Conservation (phyloP, 2,888 invertebrate genomes). For the Malacosoma neustria region DNA sequence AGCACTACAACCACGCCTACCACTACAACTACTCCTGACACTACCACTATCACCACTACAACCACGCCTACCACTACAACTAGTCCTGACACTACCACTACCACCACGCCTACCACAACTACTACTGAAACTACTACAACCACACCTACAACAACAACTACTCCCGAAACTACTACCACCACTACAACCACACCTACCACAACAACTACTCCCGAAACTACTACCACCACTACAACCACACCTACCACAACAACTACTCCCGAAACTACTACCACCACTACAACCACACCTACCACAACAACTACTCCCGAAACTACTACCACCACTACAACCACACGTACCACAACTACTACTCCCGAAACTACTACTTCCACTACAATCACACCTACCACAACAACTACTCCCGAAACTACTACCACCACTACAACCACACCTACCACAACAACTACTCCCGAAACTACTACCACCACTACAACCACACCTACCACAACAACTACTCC, state of each 20-base stretch:
- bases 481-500: constrained; percentile 4
- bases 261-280: background rate
- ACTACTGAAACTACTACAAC: constrained; percentile 2
- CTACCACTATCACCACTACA: background rate
- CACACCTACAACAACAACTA: constrained; percentile 1
- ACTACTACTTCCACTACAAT: constrained; percentile 1
- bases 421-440: constrained; percentile 1
- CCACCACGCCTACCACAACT: constrained; percentile 1
- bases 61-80: constrained; percentile 2
- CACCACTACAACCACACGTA: constrained; percentile 7
- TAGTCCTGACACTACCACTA: constrained; percentile 1
- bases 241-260: background rate
- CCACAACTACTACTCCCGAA: constrained; percentile 1
- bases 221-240: background rate
- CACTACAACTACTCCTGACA: constrained; percentile 1
- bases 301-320: constrained; percentile 4
- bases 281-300: background rate
- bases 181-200: background rate
- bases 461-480: constrained; percentile 1
- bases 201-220: background rate
- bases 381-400: constrained; percentile 4
- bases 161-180: background rate
- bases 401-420: constrained; percentile 2
- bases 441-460: background rate
- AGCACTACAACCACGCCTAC: constrained; percentile 1